Conservation (phyloP, 2,797 vertebrate species). For the Remorina albescens region DNA sequence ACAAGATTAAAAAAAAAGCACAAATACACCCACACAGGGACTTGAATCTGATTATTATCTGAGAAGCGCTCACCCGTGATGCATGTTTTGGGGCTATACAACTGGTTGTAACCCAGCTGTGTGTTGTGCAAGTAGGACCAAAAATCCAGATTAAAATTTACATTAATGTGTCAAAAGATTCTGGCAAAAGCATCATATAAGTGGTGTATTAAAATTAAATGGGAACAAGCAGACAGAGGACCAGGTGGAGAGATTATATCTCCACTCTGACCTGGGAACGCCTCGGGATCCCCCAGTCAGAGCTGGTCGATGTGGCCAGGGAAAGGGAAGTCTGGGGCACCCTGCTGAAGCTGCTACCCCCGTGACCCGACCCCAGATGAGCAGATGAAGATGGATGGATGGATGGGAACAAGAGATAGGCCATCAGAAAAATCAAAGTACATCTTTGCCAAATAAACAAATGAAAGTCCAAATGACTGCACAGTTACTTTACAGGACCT, state of each 20-base stretch:
- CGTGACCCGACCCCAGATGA: too few relatives aligned
- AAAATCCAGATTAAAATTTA: not conserved
- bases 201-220: not conserved
- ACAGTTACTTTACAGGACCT: not conserved
- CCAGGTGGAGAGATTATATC: too few relatives aligned
- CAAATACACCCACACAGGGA: slow-evolving; percentile 2
- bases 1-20: slow-evolving; percentile 34
- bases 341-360: too few relatives aligned
- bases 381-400: too few relatives aligned
- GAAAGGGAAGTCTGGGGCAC: too few relatives aligned
- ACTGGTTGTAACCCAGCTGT: not conserved
- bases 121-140: not conserved
- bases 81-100: slow-evolving; percentile 1
- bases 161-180: not conserved
- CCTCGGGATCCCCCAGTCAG: too few relatives aligned
- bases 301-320: too few relatives aligned
- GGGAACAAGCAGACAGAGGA: too few relatives aligned
- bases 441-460: not conserved
- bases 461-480: not conserved
- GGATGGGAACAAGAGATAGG: not conserved
- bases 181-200: not conserved
- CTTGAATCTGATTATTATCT: slow-evolving; percentile 29
- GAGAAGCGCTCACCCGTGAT: not conserved
- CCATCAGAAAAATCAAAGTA: not conserved
- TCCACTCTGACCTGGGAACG: too few relatives aligned